Evolutionary conservation across 2,113 vertebrate genomes (phyloP).

Genomic region (Scortum barcoo): DNA sequence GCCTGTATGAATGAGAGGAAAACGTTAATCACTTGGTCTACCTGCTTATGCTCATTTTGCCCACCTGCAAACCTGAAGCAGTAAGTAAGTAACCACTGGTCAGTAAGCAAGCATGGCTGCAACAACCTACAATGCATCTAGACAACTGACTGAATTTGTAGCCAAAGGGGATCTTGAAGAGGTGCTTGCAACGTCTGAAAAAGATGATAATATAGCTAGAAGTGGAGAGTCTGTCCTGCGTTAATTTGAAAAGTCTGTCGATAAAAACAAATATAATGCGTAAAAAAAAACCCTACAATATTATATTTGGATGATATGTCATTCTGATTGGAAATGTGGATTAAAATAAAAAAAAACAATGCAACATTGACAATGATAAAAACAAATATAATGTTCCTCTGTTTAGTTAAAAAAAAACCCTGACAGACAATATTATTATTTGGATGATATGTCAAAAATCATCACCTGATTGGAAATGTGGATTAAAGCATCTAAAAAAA

Average conservation of each 20-base stretch:
- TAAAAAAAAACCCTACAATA: background rate
- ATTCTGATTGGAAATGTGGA: background rate
- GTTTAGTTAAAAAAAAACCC: background rate
- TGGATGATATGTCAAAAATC: background rate
- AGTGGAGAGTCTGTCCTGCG: too few relatives aligned
- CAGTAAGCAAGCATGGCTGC: background rate
- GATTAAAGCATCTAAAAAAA: background rate
- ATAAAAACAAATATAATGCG: background rate
- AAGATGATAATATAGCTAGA: background rate
- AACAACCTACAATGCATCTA: background rate
- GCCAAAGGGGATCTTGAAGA: background rate
- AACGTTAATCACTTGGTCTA: background rate
- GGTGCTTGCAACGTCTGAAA: background rate
- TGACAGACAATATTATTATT: background rate
- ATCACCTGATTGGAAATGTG: background rate
- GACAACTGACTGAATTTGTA: background rate
- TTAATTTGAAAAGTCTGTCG: background rate
- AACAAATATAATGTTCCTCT: background rate
- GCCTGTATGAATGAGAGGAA: background rate
- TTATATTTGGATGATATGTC: background rate
- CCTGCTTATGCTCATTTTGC: background rate
- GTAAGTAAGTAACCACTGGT: background rate
- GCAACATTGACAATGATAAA: background rate
- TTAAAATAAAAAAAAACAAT: background rate
- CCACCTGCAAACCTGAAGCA: background rate